Conservation (phyloP, 1,140 invertebrate genomes). For the Ephestia elutella region DNA sequence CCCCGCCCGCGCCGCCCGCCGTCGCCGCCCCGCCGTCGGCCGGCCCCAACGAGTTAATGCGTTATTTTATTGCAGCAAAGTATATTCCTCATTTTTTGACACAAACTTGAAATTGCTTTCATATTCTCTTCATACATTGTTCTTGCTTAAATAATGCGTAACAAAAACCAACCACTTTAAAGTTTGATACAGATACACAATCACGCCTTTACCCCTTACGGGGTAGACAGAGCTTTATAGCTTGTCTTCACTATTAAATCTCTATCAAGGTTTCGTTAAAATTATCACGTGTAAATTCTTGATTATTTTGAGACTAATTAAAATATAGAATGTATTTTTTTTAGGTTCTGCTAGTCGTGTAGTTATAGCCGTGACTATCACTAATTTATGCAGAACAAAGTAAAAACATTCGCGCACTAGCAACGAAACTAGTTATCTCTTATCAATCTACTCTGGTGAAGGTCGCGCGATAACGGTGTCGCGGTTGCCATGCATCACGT, state of each 20-base stretch:
- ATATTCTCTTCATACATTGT: no score
- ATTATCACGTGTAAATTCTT: no score
- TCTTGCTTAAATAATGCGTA: no score
- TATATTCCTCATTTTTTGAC: neutral
- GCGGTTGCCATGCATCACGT: conserved; percentile 12
- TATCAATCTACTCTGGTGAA: conserved; percentile 69
- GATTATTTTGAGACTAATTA: no score
- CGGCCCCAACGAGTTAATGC: neutral
- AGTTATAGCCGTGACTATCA: neutral
- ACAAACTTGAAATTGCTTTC: neutral
- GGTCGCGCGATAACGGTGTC: conserved; percentile 54
- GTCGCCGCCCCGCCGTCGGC: neutral
- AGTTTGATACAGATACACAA: no score
- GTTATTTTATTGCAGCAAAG: neutral
- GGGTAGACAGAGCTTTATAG: no score
- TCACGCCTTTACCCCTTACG: no score
- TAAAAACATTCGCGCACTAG: conserved; percentile 3
- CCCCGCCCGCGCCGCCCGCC: conserved; percentile 11
- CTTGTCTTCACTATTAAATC: no score
- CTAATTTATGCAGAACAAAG: neutral
- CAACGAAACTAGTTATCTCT: conserved; percentile 53
- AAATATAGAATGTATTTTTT: no score
- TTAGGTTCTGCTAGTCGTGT: no score
- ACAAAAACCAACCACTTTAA: no score
- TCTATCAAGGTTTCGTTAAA: no score